A percentile compares a stretch with the other conserved stretches of the same genome.
These are phyloP conservation scores for Sphecodes monilicornis DNA, from an alignment of 2,888 invertebrate genomes.

Conservation along the genomic window DNA sequence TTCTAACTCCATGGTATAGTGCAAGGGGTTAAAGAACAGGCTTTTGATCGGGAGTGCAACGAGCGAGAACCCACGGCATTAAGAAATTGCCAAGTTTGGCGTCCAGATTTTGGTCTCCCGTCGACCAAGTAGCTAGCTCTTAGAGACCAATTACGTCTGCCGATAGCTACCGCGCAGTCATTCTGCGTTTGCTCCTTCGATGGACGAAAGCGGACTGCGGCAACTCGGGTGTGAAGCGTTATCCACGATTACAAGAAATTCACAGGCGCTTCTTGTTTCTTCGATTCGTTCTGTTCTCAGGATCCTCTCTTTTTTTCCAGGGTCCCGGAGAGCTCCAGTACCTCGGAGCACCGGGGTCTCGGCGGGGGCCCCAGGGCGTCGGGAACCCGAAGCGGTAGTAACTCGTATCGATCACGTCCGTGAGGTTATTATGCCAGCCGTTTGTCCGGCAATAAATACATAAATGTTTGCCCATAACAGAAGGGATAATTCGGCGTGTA, in stretches of 20 bases:
- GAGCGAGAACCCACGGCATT: too few species aligned
- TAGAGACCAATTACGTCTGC: background rate
- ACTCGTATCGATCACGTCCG: constrained; percentile 73
- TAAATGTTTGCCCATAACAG: constrained; percentile 78
- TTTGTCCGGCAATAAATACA: constrained; percentile 79
- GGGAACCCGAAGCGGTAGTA: constrained; percentile 55
- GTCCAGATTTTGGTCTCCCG: background rate
- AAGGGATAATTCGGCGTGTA: constrained; percentile 75
- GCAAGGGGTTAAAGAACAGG: too few species aligned
- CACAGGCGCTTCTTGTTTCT: constrained; percentile 12
- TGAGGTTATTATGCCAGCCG: constrained; percentile 71
- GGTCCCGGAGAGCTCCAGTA: constrained; percentile 12
- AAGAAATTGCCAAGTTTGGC: background rate
- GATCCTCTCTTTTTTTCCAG: constrained; percentile 6
- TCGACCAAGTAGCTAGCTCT: background rate
- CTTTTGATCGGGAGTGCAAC: too few species aligned
- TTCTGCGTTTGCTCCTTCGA: background rate
- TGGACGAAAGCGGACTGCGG: background rate
- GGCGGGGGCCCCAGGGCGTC: constrained; percentile 27
- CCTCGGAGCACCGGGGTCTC: constrained; percentile 11
- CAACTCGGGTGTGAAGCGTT: constrained; percentile 10
- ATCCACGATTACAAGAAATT: constrained; percentile 6
- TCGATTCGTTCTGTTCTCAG: constrained; percentile 11
- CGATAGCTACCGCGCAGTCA: background rate
- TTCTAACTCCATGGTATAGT: too few species aligned